Evolutionary conservation across 2,113 vertebrate species (phyloP).

Genomic region (Benitochromis conjunctus): DNA sequence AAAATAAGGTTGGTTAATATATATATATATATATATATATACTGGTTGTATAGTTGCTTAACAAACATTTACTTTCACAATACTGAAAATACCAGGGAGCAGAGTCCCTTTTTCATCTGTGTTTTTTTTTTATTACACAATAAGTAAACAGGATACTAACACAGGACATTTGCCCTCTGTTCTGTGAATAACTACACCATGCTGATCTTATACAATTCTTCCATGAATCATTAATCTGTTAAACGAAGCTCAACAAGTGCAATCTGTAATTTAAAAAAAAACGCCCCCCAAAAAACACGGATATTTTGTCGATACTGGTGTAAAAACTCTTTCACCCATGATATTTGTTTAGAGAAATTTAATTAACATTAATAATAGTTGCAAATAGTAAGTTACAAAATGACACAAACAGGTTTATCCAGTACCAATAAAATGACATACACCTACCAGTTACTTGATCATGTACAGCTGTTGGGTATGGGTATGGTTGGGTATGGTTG

Average conservation of each 20-base stretch:
- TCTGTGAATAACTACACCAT: not conserved
- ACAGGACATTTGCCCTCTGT: not conserved
- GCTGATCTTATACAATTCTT: not conserved
- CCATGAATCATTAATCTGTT: not conserved
- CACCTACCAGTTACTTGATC: not conserved
- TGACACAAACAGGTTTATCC: not conserved
- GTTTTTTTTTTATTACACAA: constrained; percentile 7
- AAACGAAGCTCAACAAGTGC: not conserved
- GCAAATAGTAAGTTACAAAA: not conserved
- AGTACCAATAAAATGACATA: not conserved
- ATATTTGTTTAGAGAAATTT: too few relatives aligned
- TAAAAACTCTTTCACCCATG: too few relatives aligned
- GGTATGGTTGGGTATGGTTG: not conserved
- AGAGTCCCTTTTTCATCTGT: not conserved
- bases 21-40: too few relatives aligned
- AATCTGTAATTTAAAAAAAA: not conserved
- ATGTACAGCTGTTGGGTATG: not conserved
- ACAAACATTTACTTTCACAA: not conserved
- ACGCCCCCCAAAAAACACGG: fast-evolving
- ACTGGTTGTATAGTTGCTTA: not conserved
- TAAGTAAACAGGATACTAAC: not conserved
- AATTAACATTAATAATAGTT: too few relatives aligned
- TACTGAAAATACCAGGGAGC: not conserved
- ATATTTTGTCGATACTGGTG: too few relatives aligned
- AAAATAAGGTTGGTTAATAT: not conserved